These are phyloP conservation scores for Troides aeacus DNA, from an alignment of 2,888 invertebrate species.

Conservation along the genomic window DNA sequence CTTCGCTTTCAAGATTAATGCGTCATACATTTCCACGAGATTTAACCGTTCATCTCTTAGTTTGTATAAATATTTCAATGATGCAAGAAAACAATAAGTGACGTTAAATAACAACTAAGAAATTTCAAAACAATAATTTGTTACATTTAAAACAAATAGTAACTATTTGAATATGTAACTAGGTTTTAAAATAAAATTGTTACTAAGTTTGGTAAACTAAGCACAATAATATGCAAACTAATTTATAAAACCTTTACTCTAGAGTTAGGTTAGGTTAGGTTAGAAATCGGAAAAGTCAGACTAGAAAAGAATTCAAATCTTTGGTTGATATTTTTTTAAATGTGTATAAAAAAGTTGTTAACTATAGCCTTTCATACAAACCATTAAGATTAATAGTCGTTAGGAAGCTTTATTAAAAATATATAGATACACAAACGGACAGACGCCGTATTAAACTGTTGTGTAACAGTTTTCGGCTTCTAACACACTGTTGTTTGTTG, in stretches of 20 bases:
- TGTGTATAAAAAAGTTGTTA: too few relatives aligned
- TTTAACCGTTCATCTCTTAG: conserved; percentile 7
- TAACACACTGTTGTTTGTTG: background rate
- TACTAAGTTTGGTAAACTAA: background rate
- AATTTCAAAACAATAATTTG: background rate
- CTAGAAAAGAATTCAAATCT: too few relatives aligned
- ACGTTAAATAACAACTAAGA: background rate
- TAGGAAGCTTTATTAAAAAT: too few relatives aligned
- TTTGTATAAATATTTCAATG: conserved; percentile 10
- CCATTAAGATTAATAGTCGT: too few relatives aligned
- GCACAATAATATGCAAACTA: background rate
- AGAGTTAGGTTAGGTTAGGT: background rate
- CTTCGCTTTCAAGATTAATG: conserved; percentile 47
- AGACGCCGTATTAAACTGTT: too few relatives aligned
- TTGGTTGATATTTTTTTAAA: too few relatives aligned
- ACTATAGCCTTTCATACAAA: too few relatives aligned
- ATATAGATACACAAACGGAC: too few relatives aligned
- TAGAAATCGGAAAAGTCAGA: background rate
- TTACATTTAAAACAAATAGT: background rate
- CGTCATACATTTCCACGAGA: background rate
- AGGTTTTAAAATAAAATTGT: background rate
- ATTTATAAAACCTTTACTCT: background rate
- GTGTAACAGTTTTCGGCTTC: too few relatives aligned
- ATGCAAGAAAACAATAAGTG: conserved; percentile 5
- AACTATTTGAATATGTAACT: background rate